phyloP scores from a whole-genome alignment of 2,797 vertebrate genomes.

The Dipus sagitta region DNA sequence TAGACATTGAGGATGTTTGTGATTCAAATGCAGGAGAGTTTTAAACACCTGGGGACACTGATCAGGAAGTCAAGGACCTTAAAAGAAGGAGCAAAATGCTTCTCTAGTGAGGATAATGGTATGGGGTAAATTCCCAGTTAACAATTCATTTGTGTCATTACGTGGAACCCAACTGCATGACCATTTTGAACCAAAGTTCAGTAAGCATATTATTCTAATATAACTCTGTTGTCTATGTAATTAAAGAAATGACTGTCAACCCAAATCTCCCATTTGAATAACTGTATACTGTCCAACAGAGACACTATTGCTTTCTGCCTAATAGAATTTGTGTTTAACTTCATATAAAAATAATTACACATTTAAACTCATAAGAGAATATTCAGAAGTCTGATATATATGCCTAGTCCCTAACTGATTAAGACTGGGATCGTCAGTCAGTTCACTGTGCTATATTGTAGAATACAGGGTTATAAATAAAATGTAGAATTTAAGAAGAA shows the following conservation, averaged over 20 bases:
- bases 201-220: background rate
- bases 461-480: background rate
- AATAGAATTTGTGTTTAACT: conserved; percentile 25
- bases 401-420: background rate
- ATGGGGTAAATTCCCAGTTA: background rate
- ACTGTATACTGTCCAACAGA: background rate
- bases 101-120: background rate
- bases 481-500: background rate
- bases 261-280: background rate
- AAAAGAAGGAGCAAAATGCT: background rate
- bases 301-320: background rate
- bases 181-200: background rate
- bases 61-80: background rate
- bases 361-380: background rate
- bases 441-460: background rate
- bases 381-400: background rate
- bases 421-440: background rate
- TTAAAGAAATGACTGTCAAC: background rate
- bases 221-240: background rate
- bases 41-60: background rate
- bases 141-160: background rate
- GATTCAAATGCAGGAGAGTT: no score
- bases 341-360: background rate
- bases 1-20: no score
- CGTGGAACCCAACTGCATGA: background rate